Evolutionary conservation across 2,113 vertebrate species (phyloP).

Genomic region (Cynocephalus volans): DNA sequence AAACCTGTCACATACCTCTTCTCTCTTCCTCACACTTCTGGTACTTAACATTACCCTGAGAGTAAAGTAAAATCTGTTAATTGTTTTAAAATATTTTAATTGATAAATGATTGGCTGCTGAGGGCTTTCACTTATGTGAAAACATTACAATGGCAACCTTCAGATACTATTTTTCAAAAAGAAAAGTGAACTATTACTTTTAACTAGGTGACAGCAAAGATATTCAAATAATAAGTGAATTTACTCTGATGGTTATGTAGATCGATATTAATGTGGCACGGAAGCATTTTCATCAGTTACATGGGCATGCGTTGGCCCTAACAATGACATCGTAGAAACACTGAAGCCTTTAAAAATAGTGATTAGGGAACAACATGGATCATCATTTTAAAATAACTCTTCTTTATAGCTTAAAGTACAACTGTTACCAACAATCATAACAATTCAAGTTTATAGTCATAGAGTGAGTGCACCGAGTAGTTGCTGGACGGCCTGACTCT

Average conservation of each 20-base stretch:
- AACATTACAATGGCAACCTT: neutral
- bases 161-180: constrained; percentile 34
- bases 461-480: constrained; percentile 62
- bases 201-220: neutral
- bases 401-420: constrained; percentile 79
- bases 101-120: neutral
- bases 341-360: constrained; percentile 71
- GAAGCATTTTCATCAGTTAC: constrained; percentile 42
- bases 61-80: constrained; percentile 30
- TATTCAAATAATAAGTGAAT: constrained; percentile 66
- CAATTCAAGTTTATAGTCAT: constrained; percentile 79
- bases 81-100: constrained; percentile 7
- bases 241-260: constrained; percentile 14
- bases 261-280: constrained; percentile 48
- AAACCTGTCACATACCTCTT: neutral
- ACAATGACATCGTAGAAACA: constrained; percentile 15
- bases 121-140: neutral
- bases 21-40: neutral
- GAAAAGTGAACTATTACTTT: constrained; percentile 60
- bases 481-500: constrained; percentile 71
- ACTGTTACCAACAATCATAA: constrained; percentile 84
- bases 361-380: constrained; percentile 63
- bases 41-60: constrained; percentile 7
- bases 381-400: constrained; percentile 79
- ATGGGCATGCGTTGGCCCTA: neutral